These are phyloP conservation scores for Petrolisthes cinctipes DNA, from an alignment of 2,888 invertebrate genomes.

Conservation along the genomic window DNA sequence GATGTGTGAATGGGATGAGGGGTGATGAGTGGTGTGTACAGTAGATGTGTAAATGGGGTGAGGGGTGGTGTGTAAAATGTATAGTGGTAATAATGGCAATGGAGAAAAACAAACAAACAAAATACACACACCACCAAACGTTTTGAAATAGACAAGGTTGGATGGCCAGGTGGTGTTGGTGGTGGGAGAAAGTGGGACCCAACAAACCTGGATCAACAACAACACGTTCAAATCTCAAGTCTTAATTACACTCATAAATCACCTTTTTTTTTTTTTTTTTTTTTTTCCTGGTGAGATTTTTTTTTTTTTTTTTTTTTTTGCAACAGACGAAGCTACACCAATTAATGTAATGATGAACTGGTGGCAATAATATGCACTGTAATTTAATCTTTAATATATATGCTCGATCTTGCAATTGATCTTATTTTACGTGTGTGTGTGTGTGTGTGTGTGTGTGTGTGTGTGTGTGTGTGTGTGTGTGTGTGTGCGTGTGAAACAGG, in stretches of 20 bases:
- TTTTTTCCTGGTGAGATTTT: too few species aligned
- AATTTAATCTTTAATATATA: too few species aligned
- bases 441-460: constrained; percentile 8
- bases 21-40: neutral
- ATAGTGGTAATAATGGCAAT: neutral
- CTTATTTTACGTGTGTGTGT: neutral
- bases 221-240: neutral
- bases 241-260: too few species aligned
- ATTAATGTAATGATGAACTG: neutral
- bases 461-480: constrained; percentile 25
- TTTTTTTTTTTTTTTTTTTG: too few species aligned
- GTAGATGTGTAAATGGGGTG: neutral
- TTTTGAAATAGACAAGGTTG: neutral
- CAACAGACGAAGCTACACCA: too few species aligned
- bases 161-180: constrained; percentile 11
- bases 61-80: too few species aligned
- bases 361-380: neutral
- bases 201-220: neutral
- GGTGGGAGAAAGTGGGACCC: neutral
- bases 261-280: too few species aligned
- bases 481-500: neutral
- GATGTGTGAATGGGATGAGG: too few species aligned
- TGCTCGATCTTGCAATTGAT: neutral
- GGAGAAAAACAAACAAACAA: neutral
- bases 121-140: neutral